These are phyloP conservation scores for Saguinus midas DNA, from an alignment of 2,113 vertebrate species.

Conservation along the genomic window DNA sequence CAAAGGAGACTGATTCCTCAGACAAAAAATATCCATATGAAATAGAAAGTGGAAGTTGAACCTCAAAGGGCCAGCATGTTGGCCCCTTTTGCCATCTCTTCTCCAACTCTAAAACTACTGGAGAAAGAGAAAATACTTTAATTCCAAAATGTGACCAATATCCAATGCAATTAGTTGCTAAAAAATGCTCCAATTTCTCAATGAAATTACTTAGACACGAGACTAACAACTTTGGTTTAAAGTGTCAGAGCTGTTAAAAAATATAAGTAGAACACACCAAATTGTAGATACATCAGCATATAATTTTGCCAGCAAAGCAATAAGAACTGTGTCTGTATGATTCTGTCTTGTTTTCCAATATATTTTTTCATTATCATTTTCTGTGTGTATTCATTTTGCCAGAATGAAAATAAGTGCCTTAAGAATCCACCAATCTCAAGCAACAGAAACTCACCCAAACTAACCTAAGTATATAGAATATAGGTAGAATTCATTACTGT, in stretches of 20 bases:
- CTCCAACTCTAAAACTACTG: background rate
- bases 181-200: background rate
- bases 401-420: background rate
- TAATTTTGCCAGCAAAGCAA: background rate
- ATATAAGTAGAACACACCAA: background rate
- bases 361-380: background rate
- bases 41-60: background rate
- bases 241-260: background rate
- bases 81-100: background rate
- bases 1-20: background rate
- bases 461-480: background rate
- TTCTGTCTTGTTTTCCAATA: background rate
- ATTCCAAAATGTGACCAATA: background rate
- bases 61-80: background rate
- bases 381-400: background rate
- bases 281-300: background rate
- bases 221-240: background rate
- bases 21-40: background rate
- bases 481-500: background rate
- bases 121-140: background rate
- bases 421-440: background rate
- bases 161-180: background rate
- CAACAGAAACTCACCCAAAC: background rate
- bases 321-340: too few relatives aligned
- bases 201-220: background rate